These are phyloP conservation scores for Philereme transversata DNA, from an alignment of 2,888 invertebrate genomes.

Conservation along the genomic window DNA sequence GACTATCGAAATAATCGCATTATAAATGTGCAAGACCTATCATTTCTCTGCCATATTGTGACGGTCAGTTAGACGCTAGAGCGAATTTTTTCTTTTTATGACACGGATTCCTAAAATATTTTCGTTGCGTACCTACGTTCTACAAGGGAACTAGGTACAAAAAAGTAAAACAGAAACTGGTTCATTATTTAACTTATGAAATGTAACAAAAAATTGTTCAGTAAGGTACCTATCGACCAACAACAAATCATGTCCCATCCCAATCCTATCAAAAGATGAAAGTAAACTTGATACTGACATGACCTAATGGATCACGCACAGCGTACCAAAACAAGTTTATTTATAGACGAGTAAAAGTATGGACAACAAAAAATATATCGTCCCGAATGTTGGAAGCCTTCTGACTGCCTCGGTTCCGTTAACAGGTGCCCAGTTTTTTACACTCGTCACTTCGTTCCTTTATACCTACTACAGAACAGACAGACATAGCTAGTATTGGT, in stretches of 20 bases:
- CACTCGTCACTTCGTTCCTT: slow-evolving; percentile 48
- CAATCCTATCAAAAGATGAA: slow-evolving; percentile 36
- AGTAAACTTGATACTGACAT: slow-evolving; percentile 41
- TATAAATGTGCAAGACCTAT: too few species aligned
- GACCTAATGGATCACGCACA: slow-evolving; percentile 52
- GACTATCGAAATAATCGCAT: too few species aligned
- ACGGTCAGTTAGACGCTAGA: too few species aligned
- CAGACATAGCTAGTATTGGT: slow-evolving; percentile 67
- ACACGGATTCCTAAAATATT: too few species aligned
- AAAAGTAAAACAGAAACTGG: too few species aligned
- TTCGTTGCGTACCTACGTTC: too few species aligned
- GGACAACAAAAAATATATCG: slow-evolving; percentile 61
- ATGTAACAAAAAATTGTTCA: too few species aligned
- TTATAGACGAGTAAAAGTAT: slow-evolving; percentile 67
- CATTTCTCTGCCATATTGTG: too few species aligned
- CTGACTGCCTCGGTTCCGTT: slow-evolving; percentile 52
- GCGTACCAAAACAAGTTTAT: slow-evolving; percentile 66
- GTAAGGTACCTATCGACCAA: background rate
- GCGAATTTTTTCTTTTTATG: too few species aligned
- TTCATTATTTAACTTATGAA: too few species aligned
- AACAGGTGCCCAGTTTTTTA: slow-evolving; percentile 57
- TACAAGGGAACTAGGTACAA: too few species aligned
- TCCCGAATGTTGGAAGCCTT: slow-evolving; percentile 71
- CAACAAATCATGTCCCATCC: slow-evolving; percentile 8
- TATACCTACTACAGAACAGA: slow-evolving; percentile 41